Conservation (phyloP, 2,113 vertebrate genomes). For the Strix uralensis region DNA sequence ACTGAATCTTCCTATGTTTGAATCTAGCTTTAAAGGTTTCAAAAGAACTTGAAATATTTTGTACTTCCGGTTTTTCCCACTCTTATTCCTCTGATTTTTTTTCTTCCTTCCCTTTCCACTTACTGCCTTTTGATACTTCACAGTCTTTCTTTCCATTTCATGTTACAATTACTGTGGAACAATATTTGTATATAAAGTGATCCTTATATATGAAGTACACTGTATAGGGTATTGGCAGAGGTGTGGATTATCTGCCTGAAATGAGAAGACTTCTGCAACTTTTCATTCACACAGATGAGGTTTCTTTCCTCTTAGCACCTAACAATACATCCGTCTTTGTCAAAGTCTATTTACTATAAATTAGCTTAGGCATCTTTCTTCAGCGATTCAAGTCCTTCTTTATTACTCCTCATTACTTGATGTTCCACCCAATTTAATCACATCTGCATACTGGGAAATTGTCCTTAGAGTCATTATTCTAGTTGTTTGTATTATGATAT, state of each 20-base stretch:
- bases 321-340: neutral
- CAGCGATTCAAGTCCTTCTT: slow-evolving; percentile 56
- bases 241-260: neutral
- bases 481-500: slow-evolving; percentile 52
- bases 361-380: slow-evolving; percentile 56
- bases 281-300: neutral
- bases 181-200: neutral
- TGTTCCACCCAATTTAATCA: slow-evolving; percentile 74
- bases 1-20: neutral
- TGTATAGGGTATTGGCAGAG: neutral
- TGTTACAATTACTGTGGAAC: neutral
- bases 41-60: neutral
- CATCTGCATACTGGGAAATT: slow-evolving; percentile 69
- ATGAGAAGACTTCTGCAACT: neutral
- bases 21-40: neutral
- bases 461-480: slow-evolving; percentile 65
- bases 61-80: neutral
- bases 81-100: neutral
- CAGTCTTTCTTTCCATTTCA: neutral
- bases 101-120: neutral
- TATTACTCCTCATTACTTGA: slow-evolving; percentile 72
- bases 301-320: neutral
- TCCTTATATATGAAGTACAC: neutral
- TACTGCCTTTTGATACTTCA: neutral
- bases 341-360: slow-evolving; percentile 52